phyloP scores from a whole-genome alignment of 2,888 invertebrate genomes.

The Crematogaster levior region DNA sequence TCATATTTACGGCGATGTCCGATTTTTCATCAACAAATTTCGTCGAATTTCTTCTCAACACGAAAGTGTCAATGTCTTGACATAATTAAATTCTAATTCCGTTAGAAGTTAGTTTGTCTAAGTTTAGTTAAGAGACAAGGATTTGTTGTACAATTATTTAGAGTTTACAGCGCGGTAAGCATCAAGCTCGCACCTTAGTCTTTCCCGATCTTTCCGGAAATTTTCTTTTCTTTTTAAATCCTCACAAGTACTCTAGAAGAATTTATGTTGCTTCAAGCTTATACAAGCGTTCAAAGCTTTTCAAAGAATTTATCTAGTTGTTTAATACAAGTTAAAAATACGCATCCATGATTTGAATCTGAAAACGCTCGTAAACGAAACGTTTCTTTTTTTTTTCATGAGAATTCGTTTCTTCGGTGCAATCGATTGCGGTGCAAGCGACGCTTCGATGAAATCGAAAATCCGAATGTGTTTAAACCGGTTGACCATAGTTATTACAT shows the following conservation, averaged over 20 bases:
- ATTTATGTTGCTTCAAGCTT: not conserved
- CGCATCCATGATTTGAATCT: not conserved
- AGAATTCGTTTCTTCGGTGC: not conserved
- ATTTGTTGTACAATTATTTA: not conserved
- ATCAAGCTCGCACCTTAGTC: not conserved
- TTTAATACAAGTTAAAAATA: not conserved
- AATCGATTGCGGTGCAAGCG: conserved; percentile 10
- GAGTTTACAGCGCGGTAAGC: not conserved
- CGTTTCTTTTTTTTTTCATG: not conserved
- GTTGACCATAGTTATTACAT: conserved; percentile 55
- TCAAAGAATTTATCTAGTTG: not conserved
- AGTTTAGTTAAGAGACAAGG: not conserved
- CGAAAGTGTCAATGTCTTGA: not conserved
- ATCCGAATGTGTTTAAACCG: conserved; percentile 65
- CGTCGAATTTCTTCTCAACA: not conserved
- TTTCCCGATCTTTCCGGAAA: not conserved
- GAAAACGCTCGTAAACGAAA: not conserved
- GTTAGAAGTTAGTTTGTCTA: not conserved
- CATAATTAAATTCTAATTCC: not conserved
- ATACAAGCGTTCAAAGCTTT: not conserved
- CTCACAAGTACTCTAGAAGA: not conserved
- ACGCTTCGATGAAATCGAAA: conserved; percentile 56
- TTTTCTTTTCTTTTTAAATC: not conserved
- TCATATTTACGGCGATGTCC: not conserved
- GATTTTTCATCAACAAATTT: not conserved